Evolutionary conservation across 2,113 vertebrate genomes (phyloP), one percentile per base, ranked within the genome.

Genomic region (Montifringilla adamsi): DNA sequence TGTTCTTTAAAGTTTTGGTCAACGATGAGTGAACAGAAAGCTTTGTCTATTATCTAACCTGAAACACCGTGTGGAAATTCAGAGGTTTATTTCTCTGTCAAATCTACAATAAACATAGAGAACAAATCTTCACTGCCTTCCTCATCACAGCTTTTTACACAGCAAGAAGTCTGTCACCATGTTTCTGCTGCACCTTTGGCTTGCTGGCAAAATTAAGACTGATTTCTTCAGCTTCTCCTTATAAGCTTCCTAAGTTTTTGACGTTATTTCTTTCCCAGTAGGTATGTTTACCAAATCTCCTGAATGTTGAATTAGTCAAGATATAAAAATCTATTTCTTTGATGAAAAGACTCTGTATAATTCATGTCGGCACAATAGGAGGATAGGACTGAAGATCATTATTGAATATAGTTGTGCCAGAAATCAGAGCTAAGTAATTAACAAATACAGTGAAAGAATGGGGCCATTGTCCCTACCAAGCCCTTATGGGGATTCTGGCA

Each of bases 381-480:
- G 9, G 31, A 50, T 18, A 84, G 43, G 33, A 22, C 14, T 70
- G 20, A 9, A 74, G 88, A 22, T 35, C 8, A 3, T 33, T 31
- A 81, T 35, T 33, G 75, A 35, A 52, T 80, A 33, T 6, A 69
- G 31, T 44, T 64, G 26, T 62, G 41, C 3, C 26, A 79, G 37
- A 66, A 74, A 56, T 24, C 62, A 80, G 24, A 20, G 53, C 11
- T 39, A 69, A 56, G 21, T 52, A 30, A 28, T 68, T 52, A 68
- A 19, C 10, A 62, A 66, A 44, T n/a, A 23, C 0, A 58, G 1
- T 64, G 66, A 49, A 92, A 84, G 43, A 56, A 55, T 47, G 27
- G 9, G 0, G 0, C 10, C 3, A 62, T 83, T 63, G 64, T 15
- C 5, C 6, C 13, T 15, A 15, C 52, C 27, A 27, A 4, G 7